phyloP scores from a whole-genome alignment of 37 sponge, comb jelly and placozoan species.

The Geodia barretti region DNA sequence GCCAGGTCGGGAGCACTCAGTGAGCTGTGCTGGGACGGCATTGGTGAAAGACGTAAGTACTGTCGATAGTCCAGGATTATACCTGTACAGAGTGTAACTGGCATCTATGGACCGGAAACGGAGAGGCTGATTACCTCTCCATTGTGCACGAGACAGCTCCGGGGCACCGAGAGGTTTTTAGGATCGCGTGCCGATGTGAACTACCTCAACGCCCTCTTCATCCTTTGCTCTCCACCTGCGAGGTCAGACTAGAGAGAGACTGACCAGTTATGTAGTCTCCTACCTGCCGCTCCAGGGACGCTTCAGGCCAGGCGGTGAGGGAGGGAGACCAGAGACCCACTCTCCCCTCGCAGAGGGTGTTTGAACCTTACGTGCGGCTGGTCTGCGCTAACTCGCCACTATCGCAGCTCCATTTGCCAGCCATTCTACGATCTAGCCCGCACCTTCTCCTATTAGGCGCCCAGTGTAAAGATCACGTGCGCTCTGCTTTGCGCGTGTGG shows the following conservation, averaged over 20 bases:
- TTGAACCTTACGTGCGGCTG: conserved; percentile 85
- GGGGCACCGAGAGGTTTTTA: conserved; percentile 90
- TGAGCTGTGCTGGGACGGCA: conserved; percentile 88
- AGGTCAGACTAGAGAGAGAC: no score
- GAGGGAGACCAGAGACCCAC: no score
- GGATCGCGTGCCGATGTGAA: conserved; percentile 67
- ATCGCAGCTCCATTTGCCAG: not conserved
- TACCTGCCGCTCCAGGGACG: conserved; percentile 96
- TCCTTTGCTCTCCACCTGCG: conserved; percentile 57
- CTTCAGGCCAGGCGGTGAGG: conserved; percentile 91
- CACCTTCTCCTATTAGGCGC: not conserved
- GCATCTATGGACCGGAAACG: no score
- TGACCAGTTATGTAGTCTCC: no score
- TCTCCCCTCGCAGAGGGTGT: conserved; percentile 91
- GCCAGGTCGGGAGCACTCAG: conserved; percentile 72
- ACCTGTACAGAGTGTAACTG: no score
- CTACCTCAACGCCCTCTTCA: conserved; percentile 55
- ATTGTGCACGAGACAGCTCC: conserved; percentile 77
- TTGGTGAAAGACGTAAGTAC: conserved; percentile 95
- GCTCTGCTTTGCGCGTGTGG: not conserved
- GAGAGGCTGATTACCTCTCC: conserved; percentile 82
- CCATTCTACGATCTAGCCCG: not conserved
- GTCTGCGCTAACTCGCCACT: not conserved
- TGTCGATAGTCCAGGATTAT: no score
- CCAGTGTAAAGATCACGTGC: no score